Evolutionary conservation across 1,140 invertebrate species (phyloP).

Genomic region (Eupristina koningsbergeri): DNA sequence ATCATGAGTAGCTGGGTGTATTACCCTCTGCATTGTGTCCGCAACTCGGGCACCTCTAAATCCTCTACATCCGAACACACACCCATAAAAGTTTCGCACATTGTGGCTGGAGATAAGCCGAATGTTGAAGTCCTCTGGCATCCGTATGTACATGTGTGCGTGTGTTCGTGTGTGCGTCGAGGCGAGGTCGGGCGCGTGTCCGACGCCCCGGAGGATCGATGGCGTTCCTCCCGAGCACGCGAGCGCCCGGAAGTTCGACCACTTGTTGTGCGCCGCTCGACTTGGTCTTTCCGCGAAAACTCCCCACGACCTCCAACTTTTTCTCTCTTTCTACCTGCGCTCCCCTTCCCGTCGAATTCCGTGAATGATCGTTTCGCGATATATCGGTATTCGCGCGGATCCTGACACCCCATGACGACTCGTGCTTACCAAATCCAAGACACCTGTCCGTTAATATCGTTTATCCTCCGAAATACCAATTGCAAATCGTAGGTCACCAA

Average conservation of each 20-base stretch:
- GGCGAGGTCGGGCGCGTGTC: background rate
- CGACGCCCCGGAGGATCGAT: conserved; percentile 9
- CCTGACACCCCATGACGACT: background rate
- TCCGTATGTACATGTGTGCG: background rate
- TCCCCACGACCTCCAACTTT: too few species aligned
- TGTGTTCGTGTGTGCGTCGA: background rate
- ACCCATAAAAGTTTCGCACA: conserved; percentile 69
- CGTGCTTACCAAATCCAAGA: too few species aligned
- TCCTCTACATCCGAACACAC: conserved; percentile 53
- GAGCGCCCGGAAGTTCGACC: conserved; percentile 34
- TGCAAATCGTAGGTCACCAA: too few species aligned
- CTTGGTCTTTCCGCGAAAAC: background rate
- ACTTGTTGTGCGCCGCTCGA: conserved; percentile 39
- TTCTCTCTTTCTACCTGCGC: too few species aligned
- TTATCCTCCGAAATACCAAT: too few species aligned
- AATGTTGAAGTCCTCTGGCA: background rate
- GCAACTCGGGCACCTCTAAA: conserved; percentile 8
- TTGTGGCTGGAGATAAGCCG: conserved; percentile 54
- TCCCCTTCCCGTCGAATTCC: too few species aligned
- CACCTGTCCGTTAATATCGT: too few species aligned
- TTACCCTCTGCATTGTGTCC: conserved; percentile 54
- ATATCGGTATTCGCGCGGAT: background rate
- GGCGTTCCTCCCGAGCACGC: background rate
- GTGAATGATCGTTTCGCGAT: background rate
- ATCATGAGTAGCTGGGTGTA: conserved; percentile 72